Conservation (phyloP, 1,140 invertebrate genomes). For the Platorchestia sp. region DNA sequence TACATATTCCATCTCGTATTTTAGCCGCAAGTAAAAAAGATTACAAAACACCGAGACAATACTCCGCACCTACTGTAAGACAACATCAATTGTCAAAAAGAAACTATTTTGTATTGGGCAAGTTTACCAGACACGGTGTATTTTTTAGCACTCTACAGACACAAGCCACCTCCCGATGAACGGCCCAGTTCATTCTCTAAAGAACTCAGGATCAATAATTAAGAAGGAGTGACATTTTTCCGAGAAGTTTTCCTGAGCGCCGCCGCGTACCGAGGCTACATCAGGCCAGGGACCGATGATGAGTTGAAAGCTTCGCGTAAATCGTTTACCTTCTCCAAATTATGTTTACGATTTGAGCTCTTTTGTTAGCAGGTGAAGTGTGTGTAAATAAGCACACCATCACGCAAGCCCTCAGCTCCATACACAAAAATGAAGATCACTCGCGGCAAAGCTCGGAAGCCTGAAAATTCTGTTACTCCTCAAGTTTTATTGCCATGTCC, state of each 20-base stretch:
- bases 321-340: constrained; percentile 50
- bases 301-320: constrained; percentile 49
- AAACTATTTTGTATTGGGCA: background rate
- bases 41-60: background rate
- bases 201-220: constrained; percentile 9
- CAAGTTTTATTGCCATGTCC: background rate
- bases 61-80: background rate
- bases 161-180: background rate
- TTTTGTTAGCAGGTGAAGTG: constrained; percentile 54
- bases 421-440: constrained; percentile 54
- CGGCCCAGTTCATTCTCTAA: background rate
- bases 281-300: background rate
- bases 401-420: constrained; percentile 18
- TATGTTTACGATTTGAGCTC: constrained; percentile 53
- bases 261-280: background rate
- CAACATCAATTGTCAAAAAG: background rate
- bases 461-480: background rate
- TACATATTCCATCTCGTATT: background rate
- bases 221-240: constrained; percentile 13
- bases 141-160: background rate
- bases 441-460: constrained; percentile 9
- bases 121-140: background rate
- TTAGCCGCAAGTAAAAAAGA: background rate
- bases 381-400: constrained; percentile 54
- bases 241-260: background rate